A percentile compares a stretch with the other conserved stretches of the same genome.
phyloP scores from a whole-genome alignment of 2,113 vertebrate species.

The Toxostoma redivivum region DNA sequence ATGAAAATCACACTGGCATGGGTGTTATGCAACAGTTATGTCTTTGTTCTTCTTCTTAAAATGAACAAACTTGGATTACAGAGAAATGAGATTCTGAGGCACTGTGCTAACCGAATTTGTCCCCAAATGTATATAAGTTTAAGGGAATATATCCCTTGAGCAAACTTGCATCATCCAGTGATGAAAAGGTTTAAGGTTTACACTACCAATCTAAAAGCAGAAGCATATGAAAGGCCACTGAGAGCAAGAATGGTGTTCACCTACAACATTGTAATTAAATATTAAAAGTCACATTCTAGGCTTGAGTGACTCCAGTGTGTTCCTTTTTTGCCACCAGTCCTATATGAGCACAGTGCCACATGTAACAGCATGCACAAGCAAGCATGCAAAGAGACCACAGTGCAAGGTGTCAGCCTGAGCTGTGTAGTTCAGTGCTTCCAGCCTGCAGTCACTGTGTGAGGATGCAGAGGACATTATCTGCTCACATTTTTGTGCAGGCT shows the following conservation, averaged over 20 bases:
- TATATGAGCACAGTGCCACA: background rate
- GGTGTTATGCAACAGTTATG: background rate
- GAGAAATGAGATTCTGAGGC: background rate
- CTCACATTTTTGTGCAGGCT: background rate
- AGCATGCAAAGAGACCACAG: fast-evolving
- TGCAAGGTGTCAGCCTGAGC: background rate
- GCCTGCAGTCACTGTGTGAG: background rate
- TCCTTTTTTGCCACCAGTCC: background rate
- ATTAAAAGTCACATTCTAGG: background rate
- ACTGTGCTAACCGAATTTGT: background rate
- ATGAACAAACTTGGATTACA: background rate
- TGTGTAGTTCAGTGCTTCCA: background rate
- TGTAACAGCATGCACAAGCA: background rate
- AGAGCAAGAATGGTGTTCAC: background rate
- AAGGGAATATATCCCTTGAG: background rate
- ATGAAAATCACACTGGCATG: background rate
- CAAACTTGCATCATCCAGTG: background rate
- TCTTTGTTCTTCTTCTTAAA: background rate
- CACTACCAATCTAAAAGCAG: background rate
- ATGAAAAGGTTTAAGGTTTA: background rate
- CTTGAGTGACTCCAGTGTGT: fast-evolving
- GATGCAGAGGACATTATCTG: background rate
- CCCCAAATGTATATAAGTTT: background rate
- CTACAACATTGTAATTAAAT: background rate
- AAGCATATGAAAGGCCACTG: background rate